These are phyloP conservation scores for Brachyopa scutellaris DNA, from an alignment of 2,888 invertebrate species.

Conservation along the genomic window DNA sequence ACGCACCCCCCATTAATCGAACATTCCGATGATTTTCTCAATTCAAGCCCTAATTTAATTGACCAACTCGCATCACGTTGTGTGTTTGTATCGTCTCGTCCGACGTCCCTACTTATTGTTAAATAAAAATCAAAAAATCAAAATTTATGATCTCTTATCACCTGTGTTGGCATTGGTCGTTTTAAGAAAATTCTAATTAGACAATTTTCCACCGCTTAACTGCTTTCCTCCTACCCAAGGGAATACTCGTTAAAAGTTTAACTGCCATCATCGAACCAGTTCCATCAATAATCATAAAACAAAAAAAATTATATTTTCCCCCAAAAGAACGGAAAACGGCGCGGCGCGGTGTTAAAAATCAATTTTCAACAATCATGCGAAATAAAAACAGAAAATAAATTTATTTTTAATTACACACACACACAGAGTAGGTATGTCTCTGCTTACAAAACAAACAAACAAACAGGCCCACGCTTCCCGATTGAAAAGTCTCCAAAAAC, in stretches of 20 bases:
- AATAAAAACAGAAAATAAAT: conserved; percentile 67
- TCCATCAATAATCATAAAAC: conserved; percentile 67
- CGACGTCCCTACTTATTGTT: not conserved
- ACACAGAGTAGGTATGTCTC: not conserved
- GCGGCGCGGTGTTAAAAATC: conserved; percentile 41
- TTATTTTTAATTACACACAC: conserved; percentile 39
- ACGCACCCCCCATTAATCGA: no score
- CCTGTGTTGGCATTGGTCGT: conserved; percentile 38
- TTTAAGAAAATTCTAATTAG: conserved; percentile 20
- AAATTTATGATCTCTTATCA: conserved; percentile 35
- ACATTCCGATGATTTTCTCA: no score
- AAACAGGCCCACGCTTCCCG: conserved; percentile 45
- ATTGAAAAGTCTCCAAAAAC: no score
- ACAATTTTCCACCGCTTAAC: conserved; percentile 55
- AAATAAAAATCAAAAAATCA: conserved; percentile 14
- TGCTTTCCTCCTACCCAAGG: not conserved
- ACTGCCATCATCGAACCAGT: conserved; percentile 41
- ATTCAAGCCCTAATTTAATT: no score
- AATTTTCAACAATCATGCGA: conserved; percentile 64
- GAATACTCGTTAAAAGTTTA: not conserved
- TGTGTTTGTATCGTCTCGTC: no score
- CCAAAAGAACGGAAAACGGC: conserved; percentile 5
- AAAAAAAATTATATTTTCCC: conserved; percentile 31
- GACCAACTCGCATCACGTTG: no score
- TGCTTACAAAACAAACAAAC: conserved; percentile 5